A percentile compares a stretch with the other conserved stretches of the same genome.
Evolutionary conservation across 2,113 vertebrate species (phyloP).

Genomic region (Chinchilla lanigera): DNA sequence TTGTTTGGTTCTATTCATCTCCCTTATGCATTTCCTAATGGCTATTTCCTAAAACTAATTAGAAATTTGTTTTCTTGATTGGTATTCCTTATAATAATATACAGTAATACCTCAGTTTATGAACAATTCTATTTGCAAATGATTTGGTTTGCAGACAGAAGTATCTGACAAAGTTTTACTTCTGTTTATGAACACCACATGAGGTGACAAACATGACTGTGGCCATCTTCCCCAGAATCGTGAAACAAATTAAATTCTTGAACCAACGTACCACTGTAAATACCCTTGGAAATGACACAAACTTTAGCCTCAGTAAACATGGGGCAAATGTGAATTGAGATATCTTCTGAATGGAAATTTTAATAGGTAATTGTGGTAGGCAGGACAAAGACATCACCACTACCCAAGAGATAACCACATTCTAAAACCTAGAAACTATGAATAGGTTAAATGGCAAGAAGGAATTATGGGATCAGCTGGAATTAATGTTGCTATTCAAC

Average conservation of each 20-base stretch:
- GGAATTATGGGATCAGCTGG: background rate
- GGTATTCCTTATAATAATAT: background rate
- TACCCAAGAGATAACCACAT: background rate
- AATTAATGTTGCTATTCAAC: background rate
- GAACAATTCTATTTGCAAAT: no score
- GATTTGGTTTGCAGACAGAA: no score
- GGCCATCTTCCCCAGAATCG: no score
- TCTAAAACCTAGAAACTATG: background rate
- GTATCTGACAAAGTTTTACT: no score
- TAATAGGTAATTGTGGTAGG: background rate
- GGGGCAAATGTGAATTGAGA: slow-evolving; percentile 45
- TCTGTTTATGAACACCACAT: no score
- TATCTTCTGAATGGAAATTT: background rate
- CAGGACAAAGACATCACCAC: background rate
- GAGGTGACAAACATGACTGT: no score
- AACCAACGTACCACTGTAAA: background rate
- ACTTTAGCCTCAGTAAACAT: background rate
- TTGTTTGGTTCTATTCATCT: background rate
- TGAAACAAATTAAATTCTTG: no score
- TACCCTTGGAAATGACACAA: background rate
- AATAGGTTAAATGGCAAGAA: background rate
- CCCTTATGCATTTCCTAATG: slow-evolving; percentile 1
- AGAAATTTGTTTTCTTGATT: slow-evolving; percentile 12
- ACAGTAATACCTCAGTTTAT: no score
- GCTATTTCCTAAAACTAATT: background rate